Evolutionary conservation across 2,888 invertebrate genomes (phyloP), one percentile per base, ranked within the genome.

Genomic region (Mesorhabditis belari): DNA sequence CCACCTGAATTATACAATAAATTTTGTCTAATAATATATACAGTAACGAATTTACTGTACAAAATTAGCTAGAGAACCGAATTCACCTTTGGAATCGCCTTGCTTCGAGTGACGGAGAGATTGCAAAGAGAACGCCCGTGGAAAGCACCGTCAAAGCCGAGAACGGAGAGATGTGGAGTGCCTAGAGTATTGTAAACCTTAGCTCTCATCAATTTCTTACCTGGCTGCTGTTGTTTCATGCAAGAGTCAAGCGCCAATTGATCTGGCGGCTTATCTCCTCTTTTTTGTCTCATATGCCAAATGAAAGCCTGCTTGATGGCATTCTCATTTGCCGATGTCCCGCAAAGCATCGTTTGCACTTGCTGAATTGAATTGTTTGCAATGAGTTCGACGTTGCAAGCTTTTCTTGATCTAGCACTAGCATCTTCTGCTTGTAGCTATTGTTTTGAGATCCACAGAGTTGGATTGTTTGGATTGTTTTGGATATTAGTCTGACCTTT

Each of bases 321-420:
- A 83, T 96, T 96, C 84, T 98, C 96, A 81, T 93, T 92, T 0
- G 95, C 91, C 77, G 95, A 96, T 0, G 95, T 91, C 1, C 93
- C 93, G 80, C 93, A 94, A 88, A 93, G 91, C 93, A 98, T 95
- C 0, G 96, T 95, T 51, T 90, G 89, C 4, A 94, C 86, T 75
- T 89, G 86, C 3, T 85, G 84, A 57, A 61, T n/a, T 17, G 44
- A 35, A 35, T 35, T 9, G n/a, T n/a, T n/a, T n/a, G n/a, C n/a
- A n/a, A n/a, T n/a, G n/a, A n/a, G n/a, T n/a, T n/a, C n/a, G n/a
- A n/a, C n/a, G n/a, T n/a, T n/a, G n/a, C n/a, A n/a, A n/a, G n/a
- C n/a, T n/a, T n/a, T n/a, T n/a, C n/a, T n/a, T n/a, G n/a, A n/a
- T n/a, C n/a, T n/a, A n/a, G n/a, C n/a, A n/a, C n/a, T n/a, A n/a